Evolutionary conservation across 2,797 vertebrate genomes (phyloP).

Genomic region (Alcedo atthis): DNA sequence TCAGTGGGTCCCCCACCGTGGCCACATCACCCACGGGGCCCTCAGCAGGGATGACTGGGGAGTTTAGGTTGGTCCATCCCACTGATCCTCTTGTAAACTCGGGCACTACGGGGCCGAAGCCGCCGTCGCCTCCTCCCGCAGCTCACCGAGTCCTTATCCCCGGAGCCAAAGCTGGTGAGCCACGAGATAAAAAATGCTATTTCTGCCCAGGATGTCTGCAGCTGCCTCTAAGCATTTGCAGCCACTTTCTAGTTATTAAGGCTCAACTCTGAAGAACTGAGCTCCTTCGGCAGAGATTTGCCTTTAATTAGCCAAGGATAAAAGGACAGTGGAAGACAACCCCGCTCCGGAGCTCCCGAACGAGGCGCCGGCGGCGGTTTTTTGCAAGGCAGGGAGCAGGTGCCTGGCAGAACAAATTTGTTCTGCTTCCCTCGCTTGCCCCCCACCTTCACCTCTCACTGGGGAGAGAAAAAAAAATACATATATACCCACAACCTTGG

Average conservation of each 20-base stretch:
- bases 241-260: conserved; percentile 15
- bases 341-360: not conserved
- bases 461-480: not conserved
- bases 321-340: conserved; percentile 47
- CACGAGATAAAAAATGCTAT: conserved; percentile 19
- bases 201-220: conserved; percentile 43
- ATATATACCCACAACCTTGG: not conserved
- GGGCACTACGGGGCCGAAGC: rapidly evolving
- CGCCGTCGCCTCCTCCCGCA: not conserved
- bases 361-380: not conserved
- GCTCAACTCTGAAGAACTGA: not conserved
- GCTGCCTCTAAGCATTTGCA: conserved; percentile 22
- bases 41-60: not conserved
- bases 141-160: not conserved
- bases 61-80: not conserved
- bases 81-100: not conserved
- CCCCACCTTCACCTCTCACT: not conserved
- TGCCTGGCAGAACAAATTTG: conserved; percentile 52
- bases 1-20: not conserved
- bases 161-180: not conserved
- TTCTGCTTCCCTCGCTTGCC: conserved; percentile 23
- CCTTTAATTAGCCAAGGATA: conserved; percentile 67
- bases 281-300: conserved; percentile 41
- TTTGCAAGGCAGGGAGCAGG: conserved; percentile 52
- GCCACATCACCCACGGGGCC: rapidly evolving